Evolutionary conservation across 2,888 invertebrate genomes (phyloP), one percentile per base, ranked within the genome.

Genomic region (Drosophila bunnanda): DNA sequence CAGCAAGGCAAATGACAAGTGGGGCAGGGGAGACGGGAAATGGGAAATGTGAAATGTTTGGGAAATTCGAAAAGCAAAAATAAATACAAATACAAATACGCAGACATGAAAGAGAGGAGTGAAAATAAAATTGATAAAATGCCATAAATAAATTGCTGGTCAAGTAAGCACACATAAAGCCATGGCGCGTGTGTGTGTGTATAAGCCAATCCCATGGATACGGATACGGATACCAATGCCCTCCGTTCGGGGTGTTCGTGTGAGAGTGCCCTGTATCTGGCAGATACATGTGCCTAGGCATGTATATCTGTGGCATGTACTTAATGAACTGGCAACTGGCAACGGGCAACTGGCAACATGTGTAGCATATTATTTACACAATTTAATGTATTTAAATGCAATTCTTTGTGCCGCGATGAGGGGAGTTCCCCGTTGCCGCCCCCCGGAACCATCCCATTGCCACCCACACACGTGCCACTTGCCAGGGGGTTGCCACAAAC

Each of bases 311-410:
- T 88, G 89, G 84, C 87, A 85, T 85, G 84, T 85, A 85, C 87
- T 85, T 89, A 86, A 89, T 86, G 89, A 87, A 86, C 85, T 84
- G 84, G 89, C 89, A 85, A 84, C 83, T 54, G 54, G 54, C 30
- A 25, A 25, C 83, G 12, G 52, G 53, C 30, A 84, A 84, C 85
- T 82, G 87, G 89, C 89, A 86, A 86, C 85, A 89, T 86, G 89
- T 89, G 85, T 84, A 86, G 85, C 85, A 86, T 89, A 89, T 89
- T 86, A 86, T 86, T 86, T 86, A 86, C 85, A 86, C 85, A 89
- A 86, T 86, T 89, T 86, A 86, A 89, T 89, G 89, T 86, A 85
- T 85, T 85, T 85, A 89, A 84, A 85, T 85, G 88, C 89, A 80
- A 89, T 87, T 80, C 77, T 82, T 85, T 87, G 78, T 75, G 56